Percentiles rank a stretch among this genome's conserved stretches.
These are phyloP conservation scores for Helogale parvula DNA, from an alignment of 2,113 vertebrate genomes.

Conservation along the genomic window DNA sequence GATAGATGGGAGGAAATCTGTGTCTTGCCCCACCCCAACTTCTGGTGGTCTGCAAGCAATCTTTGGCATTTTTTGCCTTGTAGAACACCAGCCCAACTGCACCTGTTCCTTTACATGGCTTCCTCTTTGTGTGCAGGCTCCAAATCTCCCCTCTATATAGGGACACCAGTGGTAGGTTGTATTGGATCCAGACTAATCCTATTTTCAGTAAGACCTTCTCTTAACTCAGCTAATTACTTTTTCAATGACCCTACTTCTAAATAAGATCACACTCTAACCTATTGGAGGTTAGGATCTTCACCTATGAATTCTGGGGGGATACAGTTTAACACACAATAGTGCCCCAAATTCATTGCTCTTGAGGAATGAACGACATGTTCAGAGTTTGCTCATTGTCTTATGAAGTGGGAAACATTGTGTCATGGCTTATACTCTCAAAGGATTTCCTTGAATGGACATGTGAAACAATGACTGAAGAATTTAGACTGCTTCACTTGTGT, in stretches of 20 bases:
- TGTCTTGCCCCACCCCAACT: neutral
- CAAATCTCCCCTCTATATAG: neutral
- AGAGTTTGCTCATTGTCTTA: neutral
- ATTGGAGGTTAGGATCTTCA: neutral
- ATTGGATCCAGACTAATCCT: neutral
- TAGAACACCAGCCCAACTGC: neutral
- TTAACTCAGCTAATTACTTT: neutral
- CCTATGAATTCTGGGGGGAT: neutral
- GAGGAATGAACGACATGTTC: neutral
- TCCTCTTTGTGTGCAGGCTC: neutral
- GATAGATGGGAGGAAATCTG: neutral
- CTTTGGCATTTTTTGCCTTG: neutral
- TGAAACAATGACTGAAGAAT: neutral
- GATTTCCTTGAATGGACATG: neutral
- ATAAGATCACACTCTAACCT: neutral
- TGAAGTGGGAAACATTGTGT: neutral
- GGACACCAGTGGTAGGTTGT: neutral
- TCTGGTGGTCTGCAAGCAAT: neutral
- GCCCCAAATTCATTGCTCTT: neutral
- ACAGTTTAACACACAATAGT: neutral
- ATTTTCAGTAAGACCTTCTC: neutral
- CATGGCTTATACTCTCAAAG: neutral
- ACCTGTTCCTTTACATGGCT: neutral
- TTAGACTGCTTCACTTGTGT: neutral
- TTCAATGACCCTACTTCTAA: neutral